These are phyloP conservation scores for Toxonevra muliebris DNA, from an alignment of 2,888 invertebrate genomes.

Conservation along the genomic window DNA sequence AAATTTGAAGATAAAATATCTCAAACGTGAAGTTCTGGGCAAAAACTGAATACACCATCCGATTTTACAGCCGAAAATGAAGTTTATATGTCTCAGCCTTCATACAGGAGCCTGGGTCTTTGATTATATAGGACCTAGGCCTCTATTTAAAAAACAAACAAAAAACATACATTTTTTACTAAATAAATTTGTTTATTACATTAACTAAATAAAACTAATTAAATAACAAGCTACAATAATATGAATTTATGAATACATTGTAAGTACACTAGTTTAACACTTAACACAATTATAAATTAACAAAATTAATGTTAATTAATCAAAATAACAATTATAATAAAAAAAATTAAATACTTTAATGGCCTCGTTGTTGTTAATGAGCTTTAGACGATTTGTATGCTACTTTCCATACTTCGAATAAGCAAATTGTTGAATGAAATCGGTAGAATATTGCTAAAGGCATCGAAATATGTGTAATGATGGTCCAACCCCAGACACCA, in stretches of 20 bases:
- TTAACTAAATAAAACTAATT: too few relatives aligned
- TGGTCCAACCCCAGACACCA: conserved; percentile 90
- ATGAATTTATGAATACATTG: neutral
- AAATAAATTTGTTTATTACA: too few relatives aligned
- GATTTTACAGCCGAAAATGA: too few relatives aligned
- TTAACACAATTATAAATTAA: neutral
- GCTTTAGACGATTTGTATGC: conserved; percentile 75
- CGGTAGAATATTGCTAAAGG: conserved; percentile 89
- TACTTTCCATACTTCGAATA: conserved; percentile 92
- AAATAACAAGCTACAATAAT: too few relatives aligned
- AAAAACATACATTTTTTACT: too few relatives aligned
- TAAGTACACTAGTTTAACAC: neutral
- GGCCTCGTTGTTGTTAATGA: conserved; percentile 29
- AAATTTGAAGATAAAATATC: too few relatives aligned
- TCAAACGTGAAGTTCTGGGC: too few relatives aligned
- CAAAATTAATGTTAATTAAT: neutral
- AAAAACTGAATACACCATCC: too few relatives aligned
- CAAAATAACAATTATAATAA: neutral
- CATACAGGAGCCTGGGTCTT: too few relatives aligned
- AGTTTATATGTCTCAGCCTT: too few relatives aligned
- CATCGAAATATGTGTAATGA: conserved; percentile 89
- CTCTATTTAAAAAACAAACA: too few relatives aligned
- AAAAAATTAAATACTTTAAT: neutral
- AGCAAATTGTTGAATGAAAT: conserved; percentile 90
- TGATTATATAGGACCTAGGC: too few relatives aligned